A percentile compares a stretch with the other conserved stretches of the same genome.
Conservation (phyloP, 1,140 invertebrate species). For the Euglossa dilemma region DNA sequence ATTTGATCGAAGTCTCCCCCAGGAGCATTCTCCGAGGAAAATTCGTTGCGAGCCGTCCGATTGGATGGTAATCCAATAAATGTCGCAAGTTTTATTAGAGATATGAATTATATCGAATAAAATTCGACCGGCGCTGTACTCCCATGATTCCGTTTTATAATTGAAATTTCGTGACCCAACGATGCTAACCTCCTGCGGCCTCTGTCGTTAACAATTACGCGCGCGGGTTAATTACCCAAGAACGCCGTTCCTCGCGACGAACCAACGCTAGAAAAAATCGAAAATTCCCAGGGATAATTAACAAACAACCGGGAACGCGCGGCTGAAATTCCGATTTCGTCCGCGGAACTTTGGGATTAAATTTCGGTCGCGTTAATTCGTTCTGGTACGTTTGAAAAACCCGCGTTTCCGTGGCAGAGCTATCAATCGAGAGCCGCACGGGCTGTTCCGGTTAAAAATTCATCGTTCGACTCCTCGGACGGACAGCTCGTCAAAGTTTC, state of each 20-base stretch:
- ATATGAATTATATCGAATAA: constrained; percentile 1
- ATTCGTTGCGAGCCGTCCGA: constrained; percentile 11
- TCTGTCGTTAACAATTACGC: constrained; percentile 7
- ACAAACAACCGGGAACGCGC: not conserved
- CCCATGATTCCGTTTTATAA: constrained; percentile 8
- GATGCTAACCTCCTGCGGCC: not conserved
- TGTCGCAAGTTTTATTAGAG: constrained; percentile 20
- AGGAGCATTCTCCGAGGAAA: constrained; percentile 15
- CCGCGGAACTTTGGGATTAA: not conserved
- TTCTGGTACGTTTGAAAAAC: not conserved
- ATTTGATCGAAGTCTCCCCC: constrained; percentile 30
- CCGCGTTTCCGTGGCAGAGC: not conserved
- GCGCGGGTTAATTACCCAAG: not conserved
- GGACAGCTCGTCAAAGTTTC: not conserved
- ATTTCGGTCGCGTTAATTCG: not conserved
- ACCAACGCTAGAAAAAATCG: not conserved
- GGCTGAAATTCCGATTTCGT: not conserved
- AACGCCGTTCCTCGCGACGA: not conserved
- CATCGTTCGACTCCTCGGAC: not conserved
- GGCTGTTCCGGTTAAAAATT: not conserved
- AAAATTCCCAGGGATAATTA: not conserved
- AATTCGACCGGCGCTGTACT: not conserved
- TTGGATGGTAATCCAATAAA: constrained; percentile 33
- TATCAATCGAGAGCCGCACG: not conserved
- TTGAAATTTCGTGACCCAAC: constrained; percentile 3